Evolutionary conservation across 2,888 invertebrate genomes (phyloP).

Genomic region (Callyntrura guangdongensis): DNA sequence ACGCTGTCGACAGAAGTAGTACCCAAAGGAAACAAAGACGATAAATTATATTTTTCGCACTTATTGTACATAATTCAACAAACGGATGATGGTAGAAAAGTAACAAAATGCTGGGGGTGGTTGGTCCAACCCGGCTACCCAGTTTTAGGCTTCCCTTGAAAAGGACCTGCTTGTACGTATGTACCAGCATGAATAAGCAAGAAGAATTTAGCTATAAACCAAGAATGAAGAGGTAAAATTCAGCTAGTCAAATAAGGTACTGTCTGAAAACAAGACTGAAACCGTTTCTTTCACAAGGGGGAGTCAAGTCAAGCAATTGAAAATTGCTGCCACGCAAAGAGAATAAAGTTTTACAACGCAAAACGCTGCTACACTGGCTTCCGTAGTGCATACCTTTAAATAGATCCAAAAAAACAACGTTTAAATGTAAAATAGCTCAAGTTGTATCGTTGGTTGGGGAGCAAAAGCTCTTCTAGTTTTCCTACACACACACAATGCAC

Average conservation of each 20-base stretch:
- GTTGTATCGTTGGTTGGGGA: no score
- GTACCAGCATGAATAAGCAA: conserved; percentile 8
- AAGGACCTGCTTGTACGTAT: background rate
- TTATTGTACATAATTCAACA: conserved; percentile 47
- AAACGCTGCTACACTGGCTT: no score
- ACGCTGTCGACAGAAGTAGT: conserved; percentile 32
- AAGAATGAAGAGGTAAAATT: background rate
- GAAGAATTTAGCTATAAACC: no score
- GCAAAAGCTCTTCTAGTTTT: no score
- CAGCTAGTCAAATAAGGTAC: no score
- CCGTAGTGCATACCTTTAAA: no score
- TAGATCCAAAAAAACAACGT: no score
- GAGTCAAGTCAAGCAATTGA: background rate
- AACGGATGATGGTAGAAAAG: conserved; percentile 1
- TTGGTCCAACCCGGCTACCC: background rate
- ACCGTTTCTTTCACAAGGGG: no score
- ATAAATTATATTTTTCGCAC: conserved; percentile 63
- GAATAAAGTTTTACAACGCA: background rate
- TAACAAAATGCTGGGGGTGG: background rate
- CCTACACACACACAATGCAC: no score
- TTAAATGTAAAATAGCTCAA: no score
- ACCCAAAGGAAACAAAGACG: conserved; percentile 65
- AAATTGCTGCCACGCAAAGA: background rate
- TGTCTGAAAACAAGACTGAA: no score
- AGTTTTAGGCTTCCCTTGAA: background rate